A percentile compares a stretch with the other conserved stretches of the same genome.
Evolutionary conservation across 1,140 invertebrate genomes (phyloP).

Genomic region (Trichogramma pretiosum): DNA sequence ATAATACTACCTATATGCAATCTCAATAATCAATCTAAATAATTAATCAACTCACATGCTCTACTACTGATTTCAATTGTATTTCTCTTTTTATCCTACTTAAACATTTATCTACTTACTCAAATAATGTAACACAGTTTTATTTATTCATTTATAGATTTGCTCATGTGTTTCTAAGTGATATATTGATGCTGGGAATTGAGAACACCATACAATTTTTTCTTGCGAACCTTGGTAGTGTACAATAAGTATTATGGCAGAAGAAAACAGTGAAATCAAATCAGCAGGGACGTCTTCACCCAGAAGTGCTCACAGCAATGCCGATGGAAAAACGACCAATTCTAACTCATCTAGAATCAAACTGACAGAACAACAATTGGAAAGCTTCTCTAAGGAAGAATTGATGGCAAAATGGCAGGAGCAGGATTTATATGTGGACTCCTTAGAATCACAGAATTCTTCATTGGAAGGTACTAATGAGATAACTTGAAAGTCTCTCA

Average conservation of each 20-base stretch:
- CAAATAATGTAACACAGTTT: no score
- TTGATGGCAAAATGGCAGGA: slow-evolving; percentile 47
- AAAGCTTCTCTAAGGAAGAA: slow-evolving; percentile 45
- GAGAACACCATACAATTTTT: no score
- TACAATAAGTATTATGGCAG: slow-evolving; percentile 40
- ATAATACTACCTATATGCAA: no score
- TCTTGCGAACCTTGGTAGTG: no score
- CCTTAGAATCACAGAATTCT: slow-evolving; percentile 43
- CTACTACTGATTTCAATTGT: no score
- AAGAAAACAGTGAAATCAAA: slow-evolving; percentile 37
- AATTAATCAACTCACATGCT: no score
- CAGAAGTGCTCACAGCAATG: slow-evolving; percentile 29
- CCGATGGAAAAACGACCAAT: slow-evolving; percentile 26
- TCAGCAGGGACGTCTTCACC: slow-evolving; percentile 36
- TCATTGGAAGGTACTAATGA: slow-evolving; percentile 48
- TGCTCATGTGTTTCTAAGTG: no score
- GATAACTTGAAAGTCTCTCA: slow-evolving; percentile 38
- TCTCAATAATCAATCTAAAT: no score
- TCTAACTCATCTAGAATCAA: slow-evolving; percentile 39
- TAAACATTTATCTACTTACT: no score
- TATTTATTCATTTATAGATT: no score
- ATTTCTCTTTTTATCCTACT: no score
- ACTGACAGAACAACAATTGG: slow-evolving; percentile 45
- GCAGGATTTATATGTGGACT: slow-evolving; percentile 48
- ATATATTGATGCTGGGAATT: no score